Percentiles rank a stretch among this genome's conserved stretches.
Evolutionary conservation across 2,888 invertebrate genomes (phyloP).

Genomic region (Cantharis nigra): DNA sequence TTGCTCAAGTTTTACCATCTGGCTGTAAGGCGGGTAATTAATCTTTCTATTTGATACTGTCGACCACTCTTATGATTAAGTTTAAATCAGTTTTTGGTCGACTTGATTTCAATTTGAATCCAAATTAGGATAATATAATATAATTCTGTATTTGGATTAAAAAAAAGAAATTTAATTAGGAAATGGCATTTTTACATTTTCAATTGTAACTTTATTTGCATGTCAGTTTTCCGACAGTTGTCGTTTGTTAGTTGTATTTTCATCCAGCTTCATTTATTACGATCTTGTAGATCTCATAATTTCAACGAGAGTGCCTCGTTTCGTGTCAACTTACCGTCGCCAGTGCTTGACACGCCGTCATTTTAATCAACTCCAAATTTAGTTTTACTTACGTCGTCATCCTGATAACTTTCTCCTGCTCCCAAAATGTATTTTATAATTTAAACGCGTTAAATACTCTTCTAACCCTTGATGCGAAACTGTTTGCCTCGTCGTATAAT

Average conservation of each 20-base stretch:
- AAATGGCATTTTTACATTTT: not conserved
- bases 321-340: constrained; percentile 46
- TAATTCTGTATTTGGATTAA: not conserved
- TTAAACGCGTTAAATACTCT: constrained; percentile 27
- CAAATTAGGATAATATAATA: not conserved
- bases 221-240: constrained; percentile 19
- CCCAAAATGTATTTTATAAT: constrained; percentile 24
- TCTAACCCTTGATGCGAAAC: constrained; percentile 23
- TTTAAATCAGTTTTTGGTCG: not conserved
- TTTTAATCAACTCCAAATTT: constrained; percentile 44
- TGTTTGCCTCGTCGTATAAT: constrained; percentile 19
- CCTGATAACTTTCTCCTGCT: constrained; percentile 20
- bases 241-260: constrained; percentile 27
- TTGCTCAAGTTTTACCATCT: not conserved
- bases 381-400: constrained; percentile 41
- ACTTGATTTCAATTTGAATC: not conserved
- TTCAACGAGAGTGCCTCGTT: constrained; percentile 43
- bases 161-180: not conserved
- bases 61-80: not conserved
- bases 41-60: not conserved
- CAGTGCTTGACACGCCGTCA: constrained; percentile 45
- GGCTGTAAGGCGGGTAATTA: not conserved
- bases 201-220: constrained; percentile 20
- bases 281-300: constrained; percentile 39
- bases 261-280: constrained; percentile 40